Percentiles rank a stretch among this genome's conserved stretches.
phyloP scores from a whole-genome alignment of 2,113 vertebrate genomes.

The Pteronura brasiliensis region DNA sequence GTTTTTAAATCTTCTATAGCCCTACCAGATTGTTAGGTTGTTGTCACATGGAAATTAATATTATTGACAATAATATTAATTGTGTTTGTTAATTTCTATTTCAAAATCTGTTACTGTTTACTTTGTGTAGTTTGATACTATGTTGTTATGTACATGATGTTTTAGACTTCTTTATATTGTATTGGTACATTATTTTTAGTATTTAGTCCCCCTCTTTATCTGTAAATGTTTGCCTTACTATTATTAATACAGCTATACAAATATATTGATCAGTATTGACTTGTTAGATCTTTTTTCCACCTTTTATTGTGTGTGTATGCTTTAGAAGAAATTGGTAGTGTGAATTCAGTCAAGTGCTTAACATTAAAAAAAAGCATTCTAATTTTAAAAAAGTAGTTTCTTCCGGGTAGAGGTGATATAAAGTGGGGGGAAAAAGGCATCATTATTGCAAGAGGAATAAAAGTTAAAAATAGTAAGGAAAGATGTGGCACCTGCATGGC shows the following conservation, averaged over 20 bases:
- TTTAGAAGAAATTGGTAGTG: background rate
- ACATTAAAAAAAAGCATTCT: background rate
- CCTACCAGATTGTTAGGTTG: background rate
- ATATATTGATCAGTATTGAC: no score
- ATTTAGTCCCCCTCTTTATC: background rate
- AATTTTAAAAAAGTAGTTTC: background rate
- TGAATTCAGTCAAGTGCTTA: background rate
- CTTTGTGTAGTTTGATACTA: background rate
- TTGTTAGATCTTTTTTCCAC: background rate
- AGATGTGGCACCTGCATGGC: background rate
- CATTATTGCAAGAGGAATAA: background rate
- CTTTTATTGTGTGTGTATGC: background rate
- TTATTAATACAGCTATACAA: background rate
- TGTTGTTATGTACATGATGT: background rate
- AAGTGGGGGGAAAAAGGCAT: background rate
- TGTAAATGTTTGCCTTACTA: background rate
- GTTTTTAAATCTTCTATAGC: background rate
- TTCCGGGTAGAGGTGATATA: background rate
- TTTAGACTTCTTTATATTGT: background rate
- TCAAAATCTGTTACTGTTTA: background rate
- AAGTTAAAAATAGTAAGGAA: background rate
- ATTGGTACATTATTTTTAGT: background rate
- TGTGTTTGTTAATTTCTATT: background rate
- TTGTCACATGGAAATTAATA: background rate
- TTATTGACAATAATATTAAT: background rate